Conservation (phyloP, 2,113 vertebrate species). For the Ahaetulla prasina region DNA sequence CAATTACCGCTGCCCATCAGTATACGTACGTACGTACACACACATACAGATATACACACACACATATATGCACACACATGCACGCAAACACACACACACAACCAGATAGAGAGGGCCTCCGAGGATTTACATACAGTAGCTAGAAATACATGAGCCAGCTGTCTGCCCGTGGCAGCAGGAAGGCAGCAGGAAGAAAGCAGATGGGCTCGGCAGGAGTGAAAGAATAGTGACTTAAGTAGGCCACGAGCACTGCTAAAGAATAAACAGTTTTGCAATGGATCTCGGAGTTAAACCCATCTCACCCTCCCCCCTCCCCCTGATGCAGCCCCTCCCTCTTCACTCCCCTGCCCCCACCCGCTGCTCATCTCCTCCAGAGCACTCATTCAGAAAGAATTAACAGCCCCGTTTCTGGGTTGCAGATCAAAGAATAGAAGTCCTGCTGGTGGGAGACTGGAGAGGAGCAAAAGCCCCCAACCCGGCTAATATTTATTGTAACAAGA, state of each 20-base stretch:
- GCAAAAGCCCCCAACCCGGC: constrained; percentile 27
- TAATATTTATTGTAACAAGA: constrained; percentile 51
- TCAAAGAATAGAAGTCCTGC: constrained; percentile 54
- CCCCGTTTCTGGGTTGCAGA: constrained; percentile 48
- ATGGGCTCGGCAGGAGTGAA: constrained; percentile 67
- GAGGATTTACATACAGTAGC: constrained; percentile 52
- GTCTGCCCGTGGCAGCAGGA: constrained; percentile 64
- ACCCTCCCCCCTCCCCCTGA: too few relatives aligned
- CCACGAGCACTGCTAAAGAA: constrained; percentile 58
- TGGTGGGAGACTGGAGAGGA: constrained; percentile 46
- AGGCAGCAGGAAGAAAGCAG: constrained; percentile 62
- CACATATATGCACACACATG: too few relatives aligned
- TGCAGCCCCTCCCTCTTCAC: background rate
- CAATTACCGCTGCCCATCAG: constrained; percentile 41
- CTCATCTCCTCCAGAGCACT: constrained; percentile 32
- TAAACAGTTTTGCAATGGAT: constrained; percentile 63
- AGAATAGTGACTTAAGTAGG: constrained; percentile 55
- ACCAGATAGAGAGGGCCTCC: constrained; percentile 27
- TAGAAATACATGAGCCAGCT: constrained; percentile 59
- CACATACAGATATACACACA: too few relatives aligned
- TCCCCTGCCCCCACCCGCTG: background rate
- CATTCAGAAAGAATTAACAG: constrained; percentile 61
- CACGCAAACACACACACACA: too few relatives aligned
- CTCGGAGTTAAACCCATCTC: constrained; percentile 41
- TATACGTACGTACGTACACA: background rate